These are phyloP conservation scores for Myotis vivesi DNA, from an alignment of 2,797 vertebrate genomes.

Conservation along the genomic window DNA sequence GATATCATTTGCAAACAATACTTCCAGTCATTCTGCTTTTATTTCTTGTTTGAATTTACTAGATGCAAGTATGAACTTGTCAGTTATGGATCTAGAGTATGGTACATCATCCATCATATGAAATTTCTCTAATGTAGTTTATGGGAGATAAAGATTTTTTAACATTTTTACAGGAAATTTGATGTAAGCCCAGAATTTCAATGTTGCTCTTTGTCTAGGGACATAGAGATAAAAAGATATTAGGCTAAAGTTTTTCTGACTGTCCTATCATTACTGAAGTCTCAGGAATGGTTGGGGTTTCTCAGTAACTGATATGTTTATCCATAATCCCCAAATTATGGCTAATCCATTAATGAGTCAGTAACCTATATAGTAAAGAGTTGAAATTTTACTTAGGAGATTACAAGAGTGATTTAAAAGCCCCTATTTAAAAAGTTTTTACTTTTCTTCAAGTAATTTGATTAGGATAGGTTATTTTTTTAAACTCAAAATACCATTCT, in stretches of 20 bases:
- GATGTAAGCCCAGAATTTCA: conserved; percentile 46
- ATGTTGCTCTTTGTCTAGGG: background rate
- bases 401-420: conserved; percentile 15
- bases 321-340: background rate
- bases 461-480: background rate
- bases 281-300: background rate
- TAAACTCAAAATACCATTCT: conserved; percentile 8
- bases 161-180: conserved; percentile 66
- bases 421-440: background rate
- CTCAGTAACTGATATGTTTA: background rate
- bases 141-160: conserved; percentile 42
- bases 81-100: background rate
- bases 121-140: conserved; percentile 55
- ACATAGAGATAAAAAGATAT: conserved; percentile 1
- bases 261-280: background rate
- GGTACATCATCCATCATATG: conserved; percentile 42
- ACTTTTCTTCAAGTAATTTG: background rate
- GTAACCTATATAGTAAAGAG: background rate
- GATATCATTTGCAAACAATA: conserved; percentile 28
- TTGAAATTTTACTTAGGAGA: background rate
- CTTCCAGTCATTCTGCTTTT: background rate
- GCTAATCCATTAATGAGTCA: background rate
- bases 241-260: background rate
- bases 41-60: conserved; percentile 46
- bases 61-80: background rate